Conservation (phyloP, 2,113 vertebrate species). For the Lucifuga dentata region DNA sequence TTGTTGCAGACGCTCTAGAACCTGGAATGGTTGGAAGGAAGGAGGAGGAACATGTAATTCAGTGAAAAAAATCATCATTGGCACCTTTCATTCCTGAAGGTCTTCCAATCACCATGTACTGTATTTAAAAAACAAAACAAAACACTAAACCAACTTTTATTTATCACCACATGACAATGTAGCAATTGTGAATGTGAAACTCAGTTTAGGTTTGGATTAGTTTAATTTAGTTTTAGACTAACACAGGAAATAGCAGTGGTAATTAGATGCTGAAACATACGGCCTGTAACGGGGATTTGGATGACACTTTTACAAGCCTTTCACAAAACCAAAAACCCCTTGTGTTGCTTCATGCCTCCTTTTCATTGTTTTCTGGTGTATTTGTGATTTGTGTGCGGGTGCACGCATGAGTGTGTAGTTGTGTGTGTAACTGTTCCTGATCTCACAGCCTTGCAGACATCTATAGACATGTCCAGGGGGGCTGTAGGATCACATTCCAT, state of each 20-base stretch:
- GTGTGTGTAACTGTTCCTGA: conserved; percentile 58
- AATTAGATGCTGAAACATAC: conserved; percentile 56
- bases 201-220: too few relatives aligned
- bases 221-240: too few relatives aligned
- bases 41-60: background rate
- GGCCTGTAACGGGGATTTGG: conserved; percentile 63
- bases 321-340: conserved; percentile 63
- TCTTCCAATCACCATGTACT: conserved; percentile 2
- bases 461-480: conserved; percentile 80
- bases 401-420: conserved; percentile 16
- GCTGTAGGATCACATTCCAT: conserved; percentile 85
- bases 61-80: background rate
- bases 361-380: conserved; percentile 65
- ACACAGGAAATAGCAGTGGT: conserved; percentile 48
- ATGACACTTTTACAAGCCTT: conserved; percentile 40
- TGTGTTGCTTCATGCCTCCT: conserved; percentile 44
- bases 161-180: conserved; percentile 1
- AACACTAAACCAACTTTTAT: conserved; percentile 51
- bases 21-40: conserved; percentile 77
- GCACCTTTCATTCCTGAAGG: background rate
- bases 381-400: conserved; percentile 39
- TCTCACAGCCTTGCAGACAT: conserved; percentile 80
- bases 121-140: conserved; percentile 14
- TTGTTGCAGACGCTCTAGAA: conserved; percentile 96
- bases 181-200: too few relatives aligned